Percentiles rank a stretch among this genome's conserved stretches.
These are phyloP conservation scores for Albula glossodonta DNA, from an alignment of 2,113 vertebrate genomes.

Conservation along the genomic window DNA sequence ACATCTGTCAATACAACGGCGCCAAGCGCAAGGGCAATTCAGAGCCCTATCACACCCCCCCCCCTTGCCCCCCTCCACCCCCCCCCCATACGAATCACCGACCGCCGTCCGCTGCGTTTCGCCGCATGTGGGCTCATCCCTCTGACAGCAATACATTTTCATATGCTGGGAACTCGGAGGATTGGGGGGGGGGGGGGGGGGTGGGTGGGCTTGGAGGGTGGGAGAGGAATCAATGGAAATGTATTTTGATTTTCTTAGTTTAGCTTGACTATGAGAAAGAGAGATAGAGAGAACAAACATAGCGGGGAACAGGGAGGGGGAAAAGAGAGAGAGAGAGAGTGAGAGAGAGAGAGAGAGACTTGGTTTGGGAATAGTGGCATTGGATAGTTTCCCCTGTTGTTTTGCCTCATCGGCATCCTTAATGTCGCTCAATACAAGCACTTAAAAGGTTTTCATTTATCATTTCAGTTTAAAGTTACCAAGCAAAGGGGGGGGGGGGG, in stretches of 20 bases:
- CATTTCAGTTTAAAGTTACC: constrained; percentile 50
- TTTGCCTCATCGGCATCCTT: constrained; percentile 49
- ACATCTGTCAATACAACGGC: constrained; percentile 28
- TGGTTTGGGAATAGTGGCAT: no score
- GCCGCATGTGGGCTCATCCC: constrained; percentile 23
- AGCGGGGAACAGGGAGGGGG: background rate
- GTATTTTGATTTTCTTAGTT: constrained; percentile 46
- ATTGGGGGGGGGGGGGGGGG: background rate
- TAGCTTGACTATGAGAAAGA: constrained; percentile 31
- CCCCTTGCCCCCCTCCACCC: background rate
- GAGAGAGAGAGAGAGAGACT: background rate
- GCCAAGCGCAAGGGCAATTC: constrained; percentile 26
- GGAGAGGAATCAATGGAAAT: constrained; percentile 42
- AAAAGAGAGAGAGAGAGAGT: background rate
- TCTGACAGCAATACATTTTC: constrained; percentile 38
- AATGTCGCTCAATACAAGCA: constrained; percentile 58
- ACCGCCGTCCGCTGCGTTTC: constrained; percentile 32
- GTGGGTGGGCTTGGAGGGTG: background rate
- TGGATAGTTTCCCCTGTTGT: constrained; percentile 40
- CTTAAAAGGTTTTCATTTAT: constrained; percentile 66
- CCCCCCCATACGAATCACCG: constrained; percentile 36
- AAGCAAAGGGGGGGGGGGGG: constrained; percentile 34
- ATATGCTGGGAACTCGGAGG: constrained; percentile 35
- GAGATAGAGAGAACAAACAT: constrained; percentile 7
- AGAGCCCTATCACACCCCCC: background rate